Evolutionary conservation across 2,797 vertebrate species (phyloP).

Genomic region (Ceryle rudis): DNA sequence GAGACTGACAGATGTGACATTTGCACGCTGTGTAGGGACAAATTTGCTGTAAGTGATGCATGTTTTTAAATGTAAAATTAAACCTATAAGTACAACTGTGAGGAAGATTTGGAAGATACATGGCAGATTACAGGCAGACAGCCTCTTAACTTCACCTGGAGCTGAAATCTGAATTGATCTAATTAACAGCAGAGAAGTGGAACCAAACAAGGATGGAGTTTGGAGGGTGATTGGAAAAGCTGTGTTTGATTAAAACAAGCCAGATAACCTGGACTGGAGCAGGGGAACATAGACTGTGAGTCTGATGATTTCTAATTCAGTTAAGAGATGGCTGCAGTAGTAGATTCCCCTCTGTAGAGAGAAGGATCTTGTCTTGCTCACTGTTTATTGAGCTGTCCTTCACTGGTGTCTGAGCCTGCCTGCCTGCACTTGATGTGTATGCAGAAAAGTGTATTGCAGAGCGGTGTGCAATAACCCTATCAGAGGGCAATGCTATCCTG

Average conservation of each 20-base stretch:
- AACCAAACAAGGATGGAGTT: background rate
- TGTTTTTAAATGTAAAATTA: background rate
- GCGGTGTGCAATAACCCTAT: background rate
- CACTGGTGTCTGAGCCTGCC: background rate
- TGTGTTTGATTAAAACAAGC: constrained; percentile 32
- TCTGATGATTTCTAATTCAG: constrained; percentile 31
- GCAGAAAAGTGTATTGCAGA: background rate
- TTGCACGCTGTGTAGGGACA: background rate
- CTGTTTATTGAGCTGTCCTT: background rate
- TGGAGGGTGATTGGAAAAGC: background rate
- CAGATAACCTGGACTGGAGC: background rate
- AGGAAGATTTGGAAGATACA: background rate
- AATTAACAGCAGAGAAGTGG: background rate
- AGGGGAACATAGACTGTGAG: background rate
- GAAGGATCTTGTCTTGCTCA: background rate
- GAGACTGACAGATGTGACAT: background rate
- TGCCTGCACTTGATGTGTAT: background rate
- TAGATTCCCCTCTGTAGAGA: background rate
- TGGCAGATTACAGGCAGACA: background rate
- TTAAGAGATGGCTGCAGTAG: background rate
- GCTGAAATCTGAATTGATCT: constrained; percentile 1
- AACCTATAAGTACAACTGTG: background rate
- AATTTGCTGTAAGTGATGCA: background rate
- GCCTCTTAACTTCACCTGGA: background rate
- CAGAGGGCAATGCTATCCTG: rapidly evolving